A percentile compares a stretch with the other conserved stretches of the same genome.
Evolutionary conservation across 2,797 vertebrate genomes (phyloP).

Genomic region (Neosilurus mollespiculum): DNA sequence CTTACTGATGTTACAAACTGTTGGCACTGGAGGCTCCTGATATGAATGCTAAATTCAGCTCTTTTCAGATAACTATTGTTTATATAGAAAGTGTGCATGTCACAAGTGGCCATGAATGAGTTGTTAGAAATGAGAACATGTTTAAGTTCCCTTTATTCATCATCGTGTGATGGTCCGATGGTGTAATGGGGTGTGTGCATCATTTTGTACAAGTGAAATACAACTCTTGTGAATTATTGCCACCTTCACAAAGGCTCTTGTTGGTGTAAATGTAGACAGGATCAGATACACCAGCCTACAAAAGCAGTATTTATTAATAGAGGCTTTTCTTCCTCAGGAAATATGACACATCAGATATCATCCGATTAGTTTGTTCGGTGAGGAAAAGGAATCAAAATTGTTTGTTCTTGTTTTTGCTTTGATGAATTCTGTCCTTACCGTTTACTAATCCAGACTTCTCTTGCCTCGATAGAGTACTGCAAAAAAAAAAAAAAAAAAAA

Average conservation of each 20-base stretch:
- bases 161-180: background rate
- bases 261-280: background rate
- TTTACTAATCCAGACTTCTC: conserved; percentile 75
- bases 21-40: background rate
- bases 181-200: background rate
- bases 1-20: background rate
- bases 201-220: conserved; percentile 2
- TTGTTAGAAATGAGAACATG: background rate
- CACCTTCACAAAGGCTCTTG: background rate
- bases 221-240: conserved; percentile 4
- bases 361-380: background rate
- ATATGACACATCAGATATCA: conserved; percentile 7
- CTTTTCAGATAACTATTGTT: background rate
- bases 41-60: background rate
- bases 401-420: background rate
- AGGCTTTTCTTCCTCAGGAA: background rate
- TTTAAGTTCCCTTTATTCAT: background rate
- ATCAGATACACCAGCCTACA: conserved; percentile 17
- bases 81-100: background rate
- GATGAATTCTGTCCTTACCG: conserved; percentile 10
- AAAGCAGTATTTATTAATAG: conserved; percentile 5
- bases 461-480: conserved; percentile 89
- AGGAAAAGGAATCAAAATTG: background rate
- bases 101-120: background rate
- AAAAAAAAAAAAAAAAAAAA: conserved; percentile 38